Conservation (phyloP, 2,113 vertebrate genomes). For the Albula goreensis region DNA sequence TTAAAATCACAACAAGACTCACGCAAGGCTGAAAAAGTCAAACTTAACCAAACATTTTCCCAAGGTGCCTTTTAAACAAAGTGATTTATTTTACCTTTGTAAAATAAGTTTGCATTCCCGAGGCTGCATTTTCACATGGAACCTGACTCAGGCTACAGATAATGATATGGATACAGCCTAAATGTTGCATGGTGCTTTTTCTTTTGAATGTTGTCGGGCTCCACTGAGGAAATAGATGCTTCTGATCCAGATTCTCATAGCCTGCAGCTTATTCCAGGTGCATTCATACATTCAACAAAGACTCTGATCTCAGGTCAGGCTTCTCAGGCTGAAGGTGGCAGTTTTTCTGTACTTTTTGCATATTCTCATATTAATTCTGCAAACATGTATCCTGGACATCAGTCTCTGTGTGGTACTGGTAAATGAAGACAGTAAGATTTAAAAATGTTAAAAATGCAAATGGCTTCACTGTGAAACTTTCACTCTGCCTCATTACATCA, state of each 20-base stretch:
- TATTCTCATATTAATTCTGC: background rate
- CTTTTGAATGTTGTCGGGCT: background rate
- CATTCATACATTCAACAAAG: background rate
- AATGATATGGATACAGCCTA: background rate
- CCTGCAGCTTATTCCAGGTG: background rate
- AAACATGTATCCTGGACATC: background rate
- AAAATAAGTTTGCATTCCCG: background rate
- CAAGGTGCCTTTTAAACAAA: conserved; percentile 1
- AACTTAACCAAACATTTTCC: background rate
- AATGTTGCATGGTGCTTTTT: background rate
- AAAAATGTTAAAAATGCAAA: background rate
- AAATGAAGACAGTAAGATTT: too few relatives aligned
- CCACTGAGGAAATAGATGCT: background rate
- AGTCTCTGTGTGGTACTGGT: background rate
- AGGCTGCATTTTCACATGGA: background rate
- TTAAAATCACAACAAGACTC: background rate
- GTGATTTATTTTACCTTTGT: background rate
- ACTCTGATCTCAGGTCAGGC: background rate
- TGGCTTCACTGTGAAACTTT: conserved; percentile 6
- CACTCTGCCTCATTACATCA: conserved; percentile 2
- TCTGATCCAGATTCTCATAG: background rate
- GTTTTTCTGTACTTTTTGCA: background rate
- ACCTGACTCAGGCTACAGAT: background rate
- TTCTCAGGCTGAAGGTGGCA: background rate
- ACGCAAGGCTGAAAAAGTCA: background rate